A percentile compares a stretch with the other conserved stretches of the same genome.
Conservation (phyloP, 2,797 vertebrate genomes). For the Enteromius paludinosus region DNA sequence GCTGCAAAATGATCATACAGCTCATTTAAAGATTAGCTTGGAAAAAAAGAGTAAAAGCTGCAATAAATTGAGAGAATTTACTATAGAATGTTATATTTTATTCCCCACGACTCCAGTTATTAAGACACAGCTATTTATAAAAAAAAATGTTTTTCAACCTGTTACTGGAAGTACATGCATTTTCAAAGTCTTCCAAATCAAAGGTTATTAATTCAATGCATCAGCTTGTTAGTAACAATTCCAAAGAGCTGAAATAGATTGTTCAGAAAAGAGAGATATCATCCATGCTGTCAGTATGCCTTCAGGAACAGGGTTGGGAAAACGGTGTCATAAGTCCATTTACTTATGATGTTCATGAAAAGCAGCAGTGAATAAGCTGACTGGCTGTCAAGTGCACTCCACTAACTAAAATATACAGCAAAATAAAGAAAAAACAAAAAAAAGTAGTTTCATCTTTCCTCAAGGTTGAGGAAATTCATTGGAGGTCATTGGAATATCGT, state of each 20-base stretch:
- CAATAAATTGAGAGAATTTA: not conserved
- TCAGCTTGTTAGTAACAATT: conserved; percentile 3
- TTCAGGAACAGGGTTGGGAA: not conserved
- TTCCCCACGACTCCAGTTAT: not conserved
- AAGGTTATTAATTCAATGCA: not conserved
- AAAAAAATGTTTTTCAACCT: not conserved
- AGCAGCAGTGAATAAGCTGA: not conserved
- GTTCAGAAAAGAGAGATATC: not conserved
- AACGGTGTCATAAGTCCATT: not conserved
- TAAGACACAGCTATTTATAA: not conserved
- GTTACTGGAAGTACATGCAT: not conserved
- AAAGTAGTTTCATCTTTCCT: conserved; percentile 1
- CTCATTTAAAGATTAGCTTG: not conserved
- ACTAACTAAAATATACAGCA: not conserved
- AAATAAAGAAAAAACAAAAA: not conserved
- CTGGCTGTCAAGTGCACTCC: not conserved
- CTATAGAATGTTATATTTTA: not conserved
- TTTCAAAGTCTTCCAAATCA: not conserved
- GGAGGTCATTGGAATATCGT: not conserved
- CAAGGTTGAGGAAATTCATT: too few species aligned
- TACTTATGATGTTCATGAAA: not conserved
- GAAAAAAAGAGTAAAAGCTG: not conserved
- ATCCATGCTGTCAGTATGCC: not conserved
- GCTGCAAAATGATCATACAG: not conserved
- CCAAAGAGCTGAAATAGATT: not conserved